Base-by-base conservation (phyloP, 2,888 invertebrate species). In the Germaria angustata region DNA sequence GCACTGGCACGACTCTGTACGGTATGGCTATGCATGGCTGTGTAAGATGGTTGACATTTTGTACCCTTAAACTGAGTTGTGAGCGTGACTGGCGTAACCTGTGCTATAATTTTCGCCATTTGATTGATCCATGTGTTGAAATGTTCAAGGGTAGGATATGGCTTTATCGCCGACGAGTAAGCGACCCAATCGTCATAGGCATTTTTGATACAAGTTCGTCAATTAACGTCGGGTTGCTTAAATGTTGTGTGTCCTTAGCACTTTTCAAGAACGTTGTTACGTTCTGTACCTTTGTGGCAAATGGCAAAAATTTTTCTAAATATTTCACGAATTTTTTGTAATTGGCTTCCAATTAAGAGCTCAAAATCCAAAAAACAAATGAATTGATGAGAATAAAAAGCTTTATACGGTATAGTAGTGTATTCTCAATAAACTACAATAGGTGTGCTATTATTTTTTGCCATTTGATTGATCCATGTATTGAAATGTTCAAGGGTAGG, bases 241-340 rank as follows among this genome's bases (percentile, higher is more conserved):
- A 51, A 66, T 51, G 24, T 41, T 65, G 65, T 15, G n/a, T n/a
- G 11, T 28, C 46, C 9, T 65, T 65, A 17, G 32, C 28, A 11
- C 9, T 65, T 32, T 65, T 46, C 46, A 65, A 46, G 9, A 65
- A 65, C 1, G 46, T 32, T 11, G 55, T 28, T 2, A 69, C n/a
- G 24, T 69, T 69, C 28, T 69, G 55, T 28, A 69, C 55, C 15
- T 69, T 55, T 24, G 69, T 69, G 24, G 69, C 39, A 17, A 69
- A 69, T 32, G 55, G 55, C 13, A 55, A 8, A 17, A 20, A 24
- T 20, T 20, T 49, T 28, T 46, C 34, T 28, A 65, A 34, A 28
- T 46, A 15, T 11, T 32, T 11, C 20, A 39, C 53, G 22, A 3
- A 53, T 55, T 11, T n/a, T n/a, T n/a, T n/a, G n/a, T n/a, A n/a